Evolutionary conservation across 2,888 invertebrate species (phyloP), one percentile per base, ranked within the genome.

Genomic region (Dioctria rufipes): DNA sequence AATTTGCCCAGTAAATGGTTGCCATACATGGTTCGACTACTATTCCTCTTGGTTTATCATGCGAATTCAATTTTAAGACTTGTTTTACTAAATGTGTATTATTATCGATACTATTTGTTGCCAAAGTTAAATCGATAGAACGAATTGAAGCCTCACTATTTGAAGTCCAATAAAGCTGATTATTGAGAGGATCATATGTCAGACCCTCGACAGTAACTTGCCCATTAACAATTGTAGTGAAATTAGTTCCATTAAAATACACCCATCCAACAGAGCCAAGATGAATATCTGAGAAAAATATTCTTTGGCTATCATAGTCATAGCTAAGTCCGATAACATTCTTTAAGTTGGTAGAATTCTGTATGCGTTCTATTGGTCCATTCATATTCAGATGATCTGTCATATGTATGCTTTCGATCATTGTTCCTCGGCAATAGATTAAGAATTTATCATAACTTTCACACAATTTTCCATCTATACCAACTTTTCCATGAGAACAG

Each of bases 261-360:
- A 95, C 96, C 49, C 93, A 91, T 89, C 95, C 94, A 86, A 97
- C 96, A 84, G 95, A 93, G 80, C 95, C 96, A 86, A 94, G 91
- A 87, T 96, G 95, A 83, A 97, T 96, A 89, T 97, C 97, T 0
- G 96, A 96, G 90, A 95, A 97, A 90, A 95, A 96, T 71, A 96
- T 90, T 73, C 93, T 90, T 84, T 92, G 91, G 49, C 90, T 90
- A 81, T 90, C 89, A 88, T 94, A 95, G 89, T 95, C 95, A 88
- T 93, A 96, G 2, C 95, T 92, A 78, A 97, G 90, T 39, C 95
- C 96, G 85, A 97, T 96, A 6, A 95, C 96, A 90, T 97, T 97
- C 80, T 95, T 91, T 92, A 97, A 94, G 85, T 92, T 89, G 4
- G 93, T 93, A 82, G 92, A 90, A 86, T 94, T 93, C 83, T 92